Conservation (phyloP, 2,113 vertebrate species). For the Macquaria australasica region DNA sequence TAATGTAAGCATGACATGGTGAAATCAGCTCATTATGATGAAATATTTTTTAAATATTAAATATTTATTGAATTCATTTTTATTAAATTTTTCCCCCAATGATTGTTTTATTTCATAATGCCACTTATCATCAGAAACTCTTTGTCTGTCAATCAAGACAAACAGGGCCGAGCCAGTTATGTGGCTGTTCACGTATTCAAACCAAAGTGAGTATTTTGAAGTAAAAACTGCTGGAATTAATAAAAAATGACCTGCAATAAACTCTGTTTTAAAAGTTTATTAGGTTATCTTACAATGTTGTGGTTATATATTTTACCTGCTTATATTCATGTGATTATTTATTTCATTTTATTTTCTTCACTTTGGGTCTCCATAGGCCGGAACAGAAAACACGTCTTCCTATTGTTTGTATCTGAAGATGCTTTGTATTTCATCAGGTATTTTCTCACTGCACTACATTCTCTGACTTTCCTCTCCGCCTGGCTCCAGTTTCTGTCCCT, state of each 20-base stretch:
- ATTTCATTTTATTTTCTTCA: neutral
- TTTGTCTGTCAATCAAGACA: neutral
- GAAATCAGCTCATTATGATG: no score
- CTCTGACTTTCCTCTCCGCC: neutral
- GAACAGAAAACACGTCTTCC: neutral
- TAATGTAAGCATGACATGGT: no score
- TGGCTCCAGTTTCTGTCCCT: constrained; percentile 26
- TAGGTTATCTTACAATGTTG: neutral
- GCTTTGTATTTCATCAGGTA: constrained; percentile 2
- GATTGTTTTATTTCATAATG: no score
- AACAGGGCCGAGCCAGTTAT: neutral
- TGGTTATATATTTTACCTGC: neutral
- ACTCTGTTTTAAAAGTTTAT: neutral
- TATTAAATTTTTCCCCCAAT: no score
- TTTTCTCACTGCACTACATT: neutral
- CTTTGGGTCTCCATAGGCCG: neutral
- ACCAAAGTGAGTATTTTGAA: no score
- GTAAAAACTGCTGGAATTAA: no score
- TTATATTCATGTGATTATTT: neutral
- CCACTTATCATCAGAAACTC: neutral
- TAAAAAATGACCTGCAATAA: neutral
- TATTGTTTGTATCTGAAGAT: neutral
- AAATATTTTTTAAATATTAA: no score
- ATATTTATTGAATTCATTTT: no score
- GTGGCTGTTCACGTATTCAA: no score